Evolutionary conservation across 1,140 invertebrate species (phyloP), one percentile per base, ranked within the genome.

Genomic region (Tetramorium alpestre): DNA sequence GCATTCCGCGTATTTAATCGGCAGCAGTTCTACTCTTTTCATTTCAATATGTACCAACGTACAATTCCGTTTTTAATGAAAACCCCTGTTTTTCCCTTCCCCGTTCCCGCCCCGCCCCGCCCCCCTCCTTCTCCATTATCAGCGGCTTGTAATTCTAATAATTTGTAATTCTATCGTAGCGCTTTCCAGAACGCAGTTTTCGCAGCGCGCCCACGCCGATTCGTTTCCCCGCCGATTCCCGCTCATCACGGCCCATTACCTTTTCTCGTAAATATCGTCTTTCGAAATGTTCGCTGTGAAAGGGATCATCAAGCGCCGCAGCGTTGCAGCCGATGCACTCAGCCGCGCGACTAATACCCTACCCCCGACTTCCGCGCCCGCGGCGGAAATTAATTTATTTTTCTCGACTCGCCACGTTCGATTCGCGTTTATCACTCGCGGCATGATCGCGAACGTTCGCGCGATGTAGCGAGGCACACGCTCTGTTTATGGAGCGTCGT

Each of bases 211-310:
- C 22, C 49, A 44, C 13, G n/a, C 78, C 86, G 70, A 92, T 89
- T 33, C 22, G 72, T 86, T 47, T 64, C 82, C 76, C 33, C 33
- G 87, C 62, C 76, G 90, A 25, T 84, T 77, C 18, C 18, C 84
- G 65, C 67, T 91, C 91, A 92, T 92, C 87, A 90, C 91, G 56
- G 91, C 28, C 91, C 91, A 92, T 88, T 92, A 91, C 67, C 86
- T 91, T 25, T 64, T 65, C 69, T 81, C 90, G 85, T 87, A 92
- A 86, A 92, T 88, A 82, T 90, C 90, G 47, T 62, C 80, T 65
- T 72, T 88, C 51, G 62, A 89, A 89, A 67, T 67, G 58, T 47
- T 81, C 85, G n/a, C 87, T 90, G 77, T 82, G 84, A 88, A 69
- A 91, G 72, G 65, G 69, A 73, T 85, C 65, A 54, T 75, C 73